Evolutionary conservation across 2,113 vertebrate genomes (phyloP).

Genomic region (Tragelaphus imberbis): DNA sequence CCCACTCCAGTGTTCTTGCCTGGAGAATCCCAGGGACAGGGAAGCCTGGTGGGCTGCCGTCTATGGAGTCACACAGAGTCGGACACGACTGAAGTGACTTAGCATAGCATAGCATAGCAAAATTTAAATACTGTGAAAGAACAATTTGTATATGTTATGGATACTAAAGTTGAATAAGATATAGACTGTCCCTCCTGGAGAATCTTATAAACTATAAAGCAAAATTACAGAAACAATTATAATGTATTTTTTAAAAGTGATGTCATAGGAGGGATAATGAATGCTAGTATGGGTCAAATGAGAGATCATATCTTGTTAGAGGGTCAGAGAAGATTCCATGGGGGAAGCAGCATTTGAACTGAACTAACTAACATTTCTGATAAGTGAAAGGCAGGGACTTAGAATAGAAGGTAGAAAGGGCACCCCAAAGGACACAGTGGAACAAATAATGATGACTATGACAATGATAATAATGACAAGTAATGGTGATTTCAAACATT

Average conservation of each 20-base stretch:
- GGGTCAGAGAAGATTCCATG: not conserved
- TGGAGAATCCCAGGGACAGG: no score
- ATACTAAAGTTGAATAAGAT: not conserved
- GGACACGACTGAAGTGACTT: no score
- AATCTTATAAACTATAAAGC: not conserved
- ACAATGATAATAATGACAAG: no score
- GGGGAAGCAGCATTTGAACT: not conserved
- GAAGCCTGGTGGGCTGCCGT: no score
- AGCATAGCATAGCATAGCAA: not conserved
- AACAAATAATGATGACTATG: fast-evolving
- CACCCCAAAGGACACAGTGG: not conserved
- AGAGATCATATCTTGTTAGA: not conserved
- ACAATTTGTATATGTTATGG: not conserved
- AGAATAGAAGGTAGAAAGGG: not conserved
- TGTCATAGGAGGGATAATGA: not conserved
- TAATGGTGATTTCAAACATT: not conserved
- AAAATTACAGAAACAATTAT: not conserved
- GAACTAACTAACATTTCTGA: not conserved
- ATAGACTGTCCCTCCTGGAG: not conserved
- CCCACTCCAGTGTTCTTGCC: no score
- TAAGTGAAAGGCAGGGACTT: not conserved
- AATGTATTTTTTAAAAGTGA: not conserved
- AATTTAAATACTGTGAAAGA: not conserved
- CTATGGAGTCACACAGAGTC: no score
- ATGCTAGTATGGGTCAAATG: not conserved